Percentiles rank a stretch among this genome's conserved stretches.
Conservation (phyloP, 1,140 invertebrate genomes). For the Vanessa tameamea region DNA sequence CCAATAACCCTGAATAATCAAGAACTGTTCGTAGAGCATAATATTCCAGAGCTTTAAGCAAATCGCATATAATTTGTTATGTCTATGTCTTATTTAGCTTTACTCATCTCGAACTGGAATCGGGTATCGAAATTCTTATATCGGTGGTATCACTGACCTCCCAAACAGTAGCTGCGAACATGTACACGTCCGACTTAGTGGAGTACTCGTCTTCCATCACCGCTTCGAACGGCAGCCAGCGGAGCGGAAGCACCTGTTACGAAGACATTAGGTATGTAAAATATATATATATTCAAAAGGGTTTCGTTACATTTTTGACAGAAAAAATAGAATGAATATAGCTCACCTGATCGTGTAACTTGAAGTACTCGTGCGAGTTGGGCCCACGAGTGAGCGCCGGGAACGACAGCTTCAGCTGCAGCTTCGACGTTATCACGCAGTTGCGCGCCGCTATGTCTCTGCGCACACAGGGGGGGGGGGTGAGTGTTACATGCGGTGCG, state of each 20-base stretch:
- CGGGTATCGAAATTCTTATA: background rate
- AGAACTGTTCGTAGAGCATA: too few species aligned
- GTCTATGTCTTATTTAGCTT: too few species aligned
- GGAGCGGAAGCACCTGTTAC: slow-evolving; percentile 85
- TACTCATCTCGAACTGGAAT: too few species aligned
- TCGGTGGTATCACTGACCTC: slow-evolving; percentile 81
- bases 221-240: slow-evolving; percentile 94
- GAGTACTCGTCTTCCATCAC: slow-evolving; percentile 95
- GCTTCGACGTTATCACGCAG: slow-evolving; percentile 91
- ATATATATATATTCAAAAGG: too few species aligned
- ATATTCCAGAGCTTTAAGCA: too few species aligned
- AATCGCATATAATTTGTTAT: too few species aligned
- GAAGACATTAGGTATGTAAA: background rate
- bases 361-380: slow-evolving; percentile 92
- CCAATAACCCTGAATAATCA: too few species aligned
- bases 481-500: background rate
- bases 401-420: slow-evolving; percentile 92
- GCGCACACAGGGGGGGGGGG: slow-evolving; percentile 8
- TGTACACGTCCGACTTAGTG: slow-evolving; percentile 96
- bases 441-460: slow-evolving; percentile 96
- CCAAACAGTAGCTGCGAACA: slow-evolving; percentile 94
- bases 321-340: background rate
- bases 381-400: slow-evolving; percentile 91
- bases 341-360: slow-evolving; percentile 87
- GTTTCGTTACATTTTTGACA: too few species aligned